These are phyloP conservation scores for Phocides pigmalion DNA, from an alignment of 1,140 invertebrate genomes.

Conservation along the genomic window DNA sequence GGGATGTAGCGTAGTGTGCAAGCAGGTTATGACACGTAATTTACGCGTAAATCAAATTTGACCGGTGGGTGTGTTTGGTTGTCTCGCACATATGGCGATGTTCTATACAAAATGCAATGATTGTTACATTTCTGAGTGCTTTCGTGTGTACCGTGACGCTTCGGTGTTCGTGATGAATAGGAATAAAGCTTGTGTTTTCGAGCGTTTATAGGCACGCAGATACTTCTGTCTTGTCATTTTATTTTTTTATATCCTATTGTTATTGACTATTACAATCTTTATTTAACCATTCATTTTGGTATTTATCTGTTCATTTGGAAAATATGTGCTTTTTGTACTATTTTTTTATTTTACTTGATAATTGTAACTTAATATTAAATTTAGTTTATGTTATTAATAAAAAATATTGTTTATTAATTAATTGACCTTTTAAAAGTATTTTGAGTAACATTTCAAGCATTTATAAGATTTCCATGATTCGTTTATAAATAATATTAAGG, in stretches of 20 bases:
- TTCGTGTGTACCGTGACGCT: constrained; percentile 69
- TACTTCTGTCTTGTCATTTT: constrained; percentile 26
- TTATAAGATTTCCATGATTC: no score
- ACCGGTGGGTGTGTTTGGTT: constrained; percentile 72
- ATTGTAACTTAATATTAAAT: no score
- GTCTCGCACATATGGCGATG: constrained; percentile 79
- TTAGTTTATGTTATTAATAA: no score
- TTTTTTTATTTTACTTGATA: no score
- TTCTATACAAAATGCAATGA: constrained; percentile 62
- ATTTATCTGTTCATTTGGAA: no score
- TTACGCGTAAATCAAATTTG: constrained; percentile 83
- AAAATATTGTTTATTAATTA: no score
- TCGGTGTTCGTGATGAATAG: constrained; percentile 65
- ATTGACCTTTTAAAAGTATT: no score
- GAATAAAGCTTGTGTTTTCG: constrained; percentile 59
- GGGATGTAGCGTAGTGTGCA: constrained; percentile 49
- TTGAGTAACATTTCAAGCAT: no score
- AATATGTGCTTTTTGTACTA: background rate
- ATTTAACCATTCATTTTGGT: no score
- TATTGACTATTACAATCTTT: constrained; percentile 1
- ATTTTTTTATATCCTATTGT: constrained; percentile 1
- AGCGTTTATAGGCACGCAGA: constrained; percentile 50
- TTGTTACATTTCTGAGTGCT: constrained; percentile 69
- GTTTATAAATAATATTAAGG: no score
- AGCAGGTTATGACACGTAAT: constrained; percentile 80